phyloP scores from a whole-genome alignment of 2,888 invertebrate species.

The Rapana venosa region DNA sequence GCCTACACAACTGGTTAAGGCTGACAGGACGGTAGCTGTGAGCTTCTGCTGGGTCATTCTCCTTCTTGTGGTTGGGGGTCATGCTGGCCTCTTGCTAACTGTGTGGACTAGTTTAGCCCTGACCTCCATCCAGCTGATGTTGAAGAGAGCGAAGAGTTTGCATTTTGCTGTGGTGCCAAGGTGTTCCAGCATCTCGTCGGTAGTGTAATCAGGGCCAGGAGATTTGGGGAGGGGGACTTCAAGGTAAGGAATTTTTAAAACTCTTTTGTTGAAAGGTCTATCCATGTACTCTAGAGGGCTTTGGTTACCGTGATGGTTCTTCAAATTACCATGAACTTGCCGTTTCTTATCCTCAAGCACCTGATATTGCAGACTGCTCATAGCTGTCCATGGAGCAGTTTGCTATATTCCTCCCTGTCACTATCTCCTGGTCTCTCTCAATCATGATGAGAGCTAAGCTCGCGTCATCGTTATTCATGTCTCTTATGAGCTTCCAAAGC shows the following conservation, averaged over 20 bases:
- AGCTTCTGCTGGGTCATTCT: neutral
- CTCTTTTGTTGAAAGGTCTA: neutral
- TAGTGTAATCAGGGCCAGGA: slow-evolving; percentile 14
- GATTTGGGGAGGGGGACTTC: neutral
- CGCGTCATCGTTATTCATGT: slow-evolving; percentile 22
- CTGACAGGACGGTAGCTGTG: slow-evolving; percentile 22
- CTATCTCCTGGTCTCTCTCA: slow-evolving; percentile 2
- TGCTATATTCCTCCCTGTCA: neutral
- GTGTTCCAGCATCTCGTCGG: slow-evolving; percentile 31
- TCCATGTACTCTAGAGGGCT: too few species aligned
- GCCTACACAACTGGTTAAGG: slow-evolving; percentile 29
- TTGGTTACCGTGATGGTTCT: too few species aligned
- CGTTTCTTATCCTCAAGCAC: neutral
- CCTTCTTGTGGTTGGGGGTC: slow-evolving; percentile 35
- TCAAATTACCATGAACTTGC: too few species aligned
- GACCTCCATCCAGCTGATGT: slow-evolving; percentile 37
- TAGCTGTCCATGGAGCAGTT: neutral
- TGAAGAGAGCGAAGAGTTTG: slow-evolving; percentile 33
- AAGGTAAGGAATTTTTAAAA: neutral
- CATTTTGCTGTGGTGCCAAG: neutral
- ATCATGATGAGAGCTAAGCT: neutral
- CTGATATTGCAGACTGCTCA: neutral
- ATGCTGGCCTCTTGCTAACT: slow-evolving; percentile 30
- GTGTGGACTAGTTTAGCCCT: neutral
- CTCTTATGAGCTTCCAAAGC: slow-evolving; percentile 3